These are phyloP conservation scores for Onchidella celtica DNA, from an alignment of 2,888 invertebrate species.

Conservation along the genomic window DNA sequence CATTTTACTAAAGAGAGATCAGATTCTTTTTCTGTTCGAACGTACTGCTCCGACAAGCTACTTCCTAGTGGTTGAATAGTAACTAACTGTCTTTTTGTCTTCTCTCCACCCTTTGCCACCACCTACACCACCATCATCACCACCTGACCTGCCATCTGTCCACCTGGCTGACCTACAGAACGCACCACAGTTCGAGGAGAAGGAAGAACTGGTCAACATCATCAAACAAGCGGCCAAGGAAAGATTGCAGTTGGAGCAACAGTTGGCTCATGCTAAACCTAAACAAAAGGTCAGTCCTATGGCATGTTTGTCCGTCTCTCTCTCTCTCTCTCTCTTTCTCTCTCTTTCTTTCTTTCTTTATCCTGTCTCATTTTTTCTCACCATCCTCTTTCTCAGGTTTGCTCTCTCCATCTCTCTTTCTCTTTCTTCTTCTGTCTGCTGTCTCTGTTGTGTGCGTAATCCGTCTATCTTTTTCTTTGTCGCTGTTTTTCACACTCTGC, in stretches of 20 bases:
- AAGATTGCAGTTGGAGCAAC: slow-evolving; percentile 80
- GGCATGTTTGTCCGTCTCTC: not conserved
- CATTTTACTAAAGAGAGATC: too few relatives aligned
- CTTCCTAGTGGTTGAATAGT: too few relatives aligned
- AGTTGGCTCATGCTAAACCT: slow-evolving; percentile 62
- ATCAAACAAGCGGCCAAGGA: slow-evolving; percentile 81
- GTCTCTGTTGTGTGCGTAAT: not conserved
- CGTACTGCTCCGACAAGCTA: too few relatives aligned
- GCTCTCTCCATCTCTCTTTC: too few relatives aligned
- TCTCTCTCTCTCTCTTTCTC: slow-evolving; percentile 10
- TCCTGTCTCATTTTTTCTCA: slow-evolving; percentile 7
- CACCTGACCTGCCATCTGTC: too few relatives aligned
- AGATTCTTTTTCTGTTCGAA: too few relatives aligned
- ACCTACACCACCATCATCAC: too few relatives aligned
- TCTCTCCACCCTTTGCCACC: too few relatives aligned
- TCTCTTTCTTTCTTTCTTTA: slow-evolving; percentile 22
- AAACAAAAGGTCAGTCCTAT: slow-evolving; percentile 2
- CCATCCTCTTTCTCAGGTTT: slow-evolving; percentile 35
- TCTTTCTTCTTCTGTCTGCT: slow-evolving; percentile 7
- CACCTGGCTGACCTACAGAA: too few relatives aligned
- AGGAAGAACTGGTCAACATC: slow-evolving; percentile 77
- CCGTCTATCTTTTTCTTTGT: too few relatives aligned
- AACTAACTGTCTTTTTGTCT: too few relatives aligned
- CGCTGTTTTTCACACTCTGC: too few relatives aligned
- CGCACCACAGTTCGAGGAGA: slow-evolving; percentile 72